These are phyloP conservation scores for Dinocampus coccinellae DNA, from an alignment of 2,888 invertebrate species.

Conservation along the genomic window DNA sequence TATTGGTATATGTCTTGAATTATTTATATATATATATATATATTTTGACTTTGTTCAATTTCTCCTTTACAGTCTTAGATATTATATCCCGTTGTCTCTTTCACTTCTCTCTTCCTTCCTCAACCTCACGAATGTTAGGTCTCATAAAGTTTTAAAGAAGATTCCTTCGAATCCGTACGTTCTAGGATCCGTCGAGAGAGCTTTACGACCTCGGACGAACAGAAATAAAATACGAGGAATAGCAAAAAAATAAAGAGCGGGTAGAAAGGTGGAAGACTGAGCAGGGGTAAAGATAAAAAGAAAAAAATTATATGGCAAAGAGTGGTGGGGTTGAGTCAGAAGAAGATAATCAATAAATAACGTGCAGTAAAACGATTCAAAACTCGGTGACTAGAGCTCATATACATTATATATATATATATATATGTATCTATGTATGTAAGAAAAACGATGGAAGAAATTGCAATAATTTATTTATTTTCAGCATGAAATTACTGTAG, in stretches of 20 bases:
- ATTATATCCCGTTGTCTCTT: slow-evolving; percentile 30
- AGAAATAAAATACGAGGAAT: slow-evolving; percentile 34
- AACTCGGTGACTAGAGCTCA: slow-evolving; percentile 32
- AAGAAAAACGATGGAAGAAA: slow-evolving; percentile 12
- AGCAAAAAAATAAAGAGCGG: slow-evolving; percentile 1
- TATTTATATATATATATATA: neutral
- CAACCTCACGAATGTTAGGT: slow-evolving; percentile 21
- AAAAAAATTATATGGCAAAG: neutral
- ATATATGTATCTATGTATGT: too few species aligned
- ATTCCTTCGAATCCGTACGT: slow-evolving; percentile 45
- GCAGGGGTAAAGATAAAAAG: slow-evolving; percentile 19
- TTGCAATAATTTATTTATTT: slow-evolving; percentile 28
- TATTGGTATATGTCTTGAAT: neutral
- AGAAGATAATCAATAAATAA: slow-evolving; percentile 37
- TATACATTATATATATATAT: slow-evolving; percentile 11
- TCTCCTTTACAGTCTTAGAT: neutral
- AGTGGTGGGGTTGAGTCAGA: neutral
- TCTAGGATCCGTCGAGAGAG: slow-evolving; percentile 37
- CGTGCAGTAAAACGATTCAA: slow-evolving; percentile 30
- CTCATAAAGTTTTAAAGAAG: slow-evolving; percentile 48
- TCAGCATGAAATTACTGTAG: slow-evolving; percentile 1
- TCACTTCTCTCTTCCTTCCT: too few species aligned
- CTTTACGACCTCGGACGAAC: slow-evolving; percentile 41
- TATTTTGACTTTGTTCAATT: slow-evolving; percentile 8
- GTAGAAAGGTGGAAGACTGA: slow-evolving; percentile 9